Evolutionary conservation across 2,113 vertebrate species (phyloP), one percentile per base, ranked within the genome.

Genomic region (Sorex araneus): DNA sequence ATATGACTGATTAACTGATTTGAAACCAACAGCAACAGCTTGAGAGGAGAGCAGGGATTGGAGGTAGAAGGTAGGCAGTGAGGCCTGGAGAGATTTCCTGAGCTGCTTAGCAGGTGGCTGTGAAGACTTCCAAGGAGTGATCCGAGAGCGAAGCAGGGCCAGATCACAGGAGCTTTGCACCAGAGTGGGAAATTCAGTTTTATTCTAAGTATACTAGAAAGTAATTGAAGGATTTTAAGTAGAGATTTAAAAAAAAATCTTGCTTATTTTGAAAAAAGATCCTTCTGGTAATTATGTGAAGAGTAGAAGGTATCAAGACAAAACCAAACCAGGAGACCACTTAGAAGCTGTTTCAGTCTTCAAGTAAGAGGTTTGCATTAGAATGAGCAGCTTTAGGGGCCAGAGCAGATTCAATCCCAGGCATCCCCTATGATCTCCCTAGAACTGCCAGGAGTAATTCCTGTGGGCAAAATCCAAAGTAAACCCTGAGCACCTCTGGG

Each of bases 171-270:
- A 10, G 36, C 47, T 32, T 64, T 64, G n/a, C 81, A 36, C 47
- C 57, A 70, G 57, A 34, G 21, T 79, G 30, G 50, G 66, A 47
- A 76, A 60, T 67, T 80, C 84, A 60, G 10, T 73, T 88, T 88
- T 90, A 63, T 77, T 90, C 69, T 87, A 81, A 60, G 11, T 60
- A 27, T 28, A 13, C 78, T 30, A 32, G n/a, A 64, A 60, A 57
- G 30, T 43, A 4, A 30, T 10, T 75, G 64, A 90, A 89, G 54
- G 21, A 60, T 78, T 80, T 93, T 90, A 87, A 74, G 36, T 27
- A 69, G 70, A 40, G 40, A 40, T 40, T 40, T 40, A 77, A 67
- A 73, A 95, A 63, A 43, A 30, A 12, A 54, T 57, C 19, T 80
- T 91, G 30, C 21, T 40, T 40, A 40, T 40, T 60, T 73, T 83